Base-by-base conservation (phyloP, 2,888 invertebrate genomes). In the Plemyria rubiginata region DNA sequence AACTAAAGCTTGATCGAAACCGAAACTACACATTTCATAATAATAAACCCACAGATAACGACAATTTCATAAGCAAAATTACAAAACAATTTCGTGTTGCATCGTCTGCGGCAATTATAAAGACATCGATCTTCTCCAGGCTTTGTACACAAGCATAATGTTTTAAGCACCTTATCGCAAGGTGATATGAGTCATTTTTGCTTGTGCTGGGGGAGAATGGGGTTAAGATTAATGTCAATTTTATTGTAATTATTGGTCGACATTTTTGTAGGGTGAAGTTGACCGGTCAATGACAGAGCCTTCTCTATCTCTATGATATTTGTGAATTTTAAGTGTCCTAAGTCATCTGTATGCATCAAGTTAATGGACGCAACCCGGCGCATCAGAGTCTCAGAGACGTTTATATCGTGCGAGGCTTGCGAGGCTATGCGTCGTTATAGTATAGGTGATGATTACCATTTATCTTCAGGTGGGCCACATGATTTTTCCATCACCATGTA, bases 221-320 rank as follows among this genome's bases (percentile, higher is more conserved):
- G 67, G 62, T 54, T 50, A 62, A 66, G 67, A 70, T 70, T 70
- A 57, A 70, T 70, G 67, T 57, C 54, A 62, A 60, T 67, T 70
- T 70, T 67, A 70, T 70, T 67, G 63, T 59, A 62, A 65, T 60
- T 48, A 62, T 60, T 55, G 60, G 45, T 62, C 40, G 60, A 56
- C 60, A 56, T 63, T 46, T 46, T 55, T 59, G 48, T 62, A 38
- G 58, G 65, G 62, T 60, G 54, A 43, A 36, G 51, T 59, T 67
- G 59, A 66, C 59, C 56, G 54, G 59, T 60, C 50, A 61, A 12
- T 53, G 43, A 32, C 49, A 56, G 54, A 28, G 32, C 8, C 32
- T 32, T 22, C 22, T 22, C 22, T 22, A n/a, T 22, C 22, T n/a
- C n/a, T n/a, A n/a, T n/a, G n/a, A n/a, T n/a, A n/a, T n/a, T n/a